phyloP scores from a whole-genome alignment of 1,140 invertebrate species.

The Zaprionus vittiger region DNA sequence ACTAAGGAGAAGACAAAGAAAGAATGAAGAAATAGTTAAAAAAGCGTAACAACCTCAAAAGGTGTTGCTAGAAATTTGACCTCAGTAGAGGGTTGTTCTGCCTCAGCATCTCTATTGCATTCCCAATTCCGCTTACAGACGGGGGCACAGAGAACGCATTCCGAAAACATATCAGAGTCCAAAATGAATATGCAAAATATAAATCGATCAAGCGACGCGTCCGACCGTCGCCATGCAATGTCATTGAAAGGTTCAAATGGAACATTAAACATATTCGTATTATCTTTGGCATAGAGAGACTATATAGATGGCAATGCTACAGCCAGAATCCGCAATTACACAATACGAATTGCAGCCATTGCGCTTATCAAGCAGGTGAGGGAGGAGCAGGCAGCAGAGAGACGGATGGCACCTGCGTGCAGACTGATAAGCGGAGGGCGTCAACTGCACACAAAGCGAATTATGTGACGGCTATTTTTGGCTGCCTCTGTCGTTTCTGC shows the following conservation, averaged over 20 bases:
- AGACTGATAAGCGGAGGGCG: constrained; percentile 29
- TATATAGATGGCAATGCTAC: neutral
- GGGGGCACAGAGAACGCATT: neutral
- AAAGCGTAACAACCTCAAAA: too few relatives aligned
- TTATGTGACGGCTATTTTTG: constrained; percentile 24
- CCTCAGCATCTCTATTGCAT: too few relatives aligned
- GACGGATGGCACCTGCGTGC: neutral
- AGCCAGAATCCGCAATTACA: constrained; percentile 33
- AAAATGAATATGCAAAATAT: neutral
- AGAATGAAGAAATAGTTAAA: too few relatives aligned
- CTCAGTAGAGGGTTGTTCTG: too few relatives aligned
- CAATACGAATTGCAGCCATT: constrained; percentile 29
- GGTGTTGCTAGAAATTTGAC: too few relatives aligned
- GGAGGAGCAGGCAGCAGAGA: neutral
- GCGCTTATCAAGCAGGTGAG: constrained; percentile 6
- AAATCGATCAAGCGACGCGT: neutral
- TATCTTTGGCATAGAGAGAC: constrained; percentile 15
- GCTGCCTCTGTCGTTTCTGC: neutral
- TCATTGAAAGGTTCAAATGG: constrained; percentile 43
- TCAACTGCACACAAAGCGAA: constrained; percentile 35
- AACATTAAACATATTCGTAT: constrained; percentile 21
- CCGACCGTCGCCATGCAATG: constrained; percentile 14
- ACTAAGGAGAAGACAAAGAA: too few relatives aligned
- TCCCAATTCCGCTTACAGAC: too few relatives aligned
- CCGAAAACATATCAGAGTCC: constrained; percentile 5